phyloP scores from a whole-genome alignment of 2,888 invertebrate genomes.

The Meiosimyza decipiens region DNA sequence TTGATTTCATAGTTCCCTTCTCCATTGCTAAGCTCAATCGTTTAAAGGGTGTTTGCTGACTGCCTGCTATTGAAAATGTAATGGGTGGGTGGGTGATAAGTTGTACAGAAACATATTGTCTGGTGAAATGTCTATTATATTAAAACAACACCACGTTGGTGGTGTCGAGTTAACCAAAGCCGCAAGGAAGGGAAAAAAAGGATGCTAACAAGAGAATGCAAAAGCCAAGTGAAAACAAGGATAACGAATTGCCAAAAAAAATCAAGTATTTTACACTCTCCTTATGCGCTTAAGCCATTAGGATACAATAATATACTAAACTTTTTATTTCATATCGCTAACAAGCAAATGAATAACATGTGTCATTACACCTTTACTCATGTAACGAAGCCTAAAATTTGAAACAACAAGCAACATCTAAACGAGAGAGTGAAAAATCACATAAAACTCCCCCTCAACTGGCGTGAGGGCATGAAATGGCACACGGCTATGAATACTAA shows the following conservation, averaged over 20 bases:
- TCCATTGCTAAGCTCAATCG: not conserved
- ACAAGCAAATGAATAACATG: constrained; percentile 4
- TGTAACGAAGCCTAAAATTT: constrained; percentile 10
- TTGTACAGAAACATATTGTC: constrained; percentile 25
- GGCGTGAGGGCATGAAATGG: not conserved
- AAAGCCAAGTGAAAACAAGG: constrained; percentile 14
- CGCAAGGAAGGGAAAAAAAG: not conserved
- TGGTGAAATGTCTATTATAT: constrained; percentile 30
- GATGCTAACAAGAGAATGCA: constrained; percentile 8
- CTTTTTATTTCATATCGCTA: not conserved
- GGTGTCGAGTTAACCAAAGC: not conserved
- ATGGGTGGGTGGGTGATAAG: not conserved
- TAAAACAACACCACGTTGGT: constrained; percentile 18
- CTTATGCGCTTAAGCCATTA: not conserved
- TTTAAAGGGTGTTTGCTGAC: not conserved
- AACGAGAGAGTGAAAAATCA: constrained; percentile 10
- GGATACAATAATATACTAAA: not conserved
- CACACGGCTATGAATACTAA: constrained; percentile 29
- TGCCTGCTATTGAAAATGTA: not conserved
- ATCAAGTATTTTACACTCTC: too few species aligned
- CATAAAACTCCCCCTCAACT: constrained; percentile 36
- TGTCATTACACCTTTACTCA: constrained; percentile 7
- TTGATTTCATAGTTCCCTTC: constrained; percentile 20
- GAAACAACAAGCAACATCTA: not conserved
- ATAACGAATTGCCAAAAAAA: constrained; percentile 17